These are phyloP conservation scores for Melieria omissa DNA, from an alignment of 2,888 invertebrate species.

Conservation along the genomic window DNA sequence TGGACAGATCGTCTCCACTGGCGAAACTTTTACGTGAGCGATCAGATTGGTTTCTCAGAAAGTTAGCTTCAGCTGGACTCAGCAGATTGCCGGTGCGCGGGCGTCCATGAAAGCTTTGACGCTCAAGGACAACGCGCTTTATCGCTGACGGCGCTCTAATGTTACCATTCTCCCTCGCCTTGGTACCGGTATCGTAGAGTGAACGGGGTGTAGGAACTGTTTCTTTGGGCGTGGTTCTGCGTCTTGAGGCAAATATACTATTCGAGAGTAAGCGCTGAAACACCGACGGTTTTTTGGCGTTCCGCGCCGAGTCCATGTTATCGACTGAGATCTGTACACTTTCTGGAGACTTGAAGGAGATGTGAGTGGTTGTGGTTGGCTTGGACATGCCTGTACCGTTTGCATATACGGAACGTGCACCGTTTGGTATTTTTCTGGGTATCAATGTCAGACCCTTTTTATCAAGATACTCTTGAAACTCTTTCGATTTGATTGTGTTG, in stretches of 20 bases:
- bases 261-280: slow-evolving; percentile 62
- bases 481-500: slow-evolving; percentile 65
- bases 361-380: slow-evolving; percentile 33
- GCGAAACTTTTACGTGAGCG: slow-evolving; percentile 54
- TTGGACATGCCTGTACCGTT: slow-evolving; percentile 35
- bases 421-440: slow-evolving; percentile 53
- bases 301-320: slow-evolving; percentile 49
- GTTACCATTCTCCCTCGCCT: slow-evolving; percentile 46
- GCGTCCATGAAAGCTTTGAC: slow-evolving; percentile 56
- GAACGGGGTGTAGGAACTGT: slow-evolving; percentile 52
- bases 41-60: slow-evolving; percentile 51
- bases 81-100: slow-evolving; percentile 47
- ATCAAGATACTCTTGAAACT: slow-evolving; percentile 64
- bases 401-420: slow-evolving; percentile 43
- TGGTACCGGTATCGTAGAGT: slow-evolving; percentile 47
- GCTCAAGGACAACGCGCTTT: slow-evolving; percentile 61
- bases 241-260: slow-evolving; percentile 62
- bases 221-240: slow-evolving; percentile 63
- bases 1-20: slow-evolving; percentile 53
- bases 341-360: slow-evolving; percentile 43
- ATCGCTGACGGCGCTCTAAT: slow-evolving; percentile 48
- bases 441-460: slow-evolving; percentile 63
- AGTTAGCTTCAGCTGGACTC: slow-evolving; percentile 46
- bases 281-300: slow-evolving; percentile 61
- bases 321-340: slow-evolving; percentile 44